Percentiles rank a stretch among this genome's conserved stretches.
These are phyloP conservation scores for Pelecanoides urinatrix DNA, from an alignment of 2,113 vertebrate genomes.

Conservation along the genomic window DNA sequence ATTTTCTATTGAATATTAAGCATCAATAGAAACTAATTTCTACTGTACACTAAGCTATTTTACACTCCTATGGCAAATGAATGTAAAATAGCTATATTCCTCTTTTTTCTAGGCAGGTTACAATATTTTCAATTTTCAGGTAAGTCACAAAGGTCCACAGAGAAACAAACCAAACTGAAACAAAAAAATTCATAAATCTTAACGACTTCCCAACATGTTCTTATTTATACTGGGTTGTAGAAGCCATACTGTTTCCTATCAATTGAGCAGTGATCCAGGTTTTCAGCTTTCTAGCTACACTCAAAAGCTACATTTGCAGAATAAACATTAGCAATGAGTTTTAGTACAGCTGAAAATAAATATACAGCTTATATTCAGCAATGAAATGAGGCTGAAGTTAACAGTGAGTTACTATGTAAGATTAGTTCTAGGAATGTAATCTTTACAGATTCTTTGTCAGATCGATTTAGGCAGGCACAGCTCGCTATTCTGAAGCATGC, in stretches of 20 bases:
- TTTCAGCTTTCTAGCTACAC: constrained; percentile 7
- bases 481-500: constrained; percentile 91
- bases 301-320: not conserved
- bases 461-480: constrained; percentile 81
- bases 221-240: not conserved
- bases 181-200: not conserved
- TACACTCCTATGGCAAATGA: not conserved
- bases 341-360: constrained; percentile 15
- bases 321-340: not conserved
- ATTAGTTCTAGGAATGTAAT: constrained; percentile 35
- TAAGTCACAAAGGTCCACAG: not conserved
- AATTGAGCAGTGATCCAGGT: not conserved
- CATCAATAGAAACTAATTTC: not conserved
- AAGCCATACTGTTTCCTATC: not conserved
- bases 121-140: not conserved
- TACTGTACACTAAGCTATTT: not conserved
- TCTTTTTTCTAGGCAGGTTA: not conserved
- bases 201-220: not conserved
- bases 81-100: not conserved
- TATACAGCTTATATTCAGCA: not conserved
- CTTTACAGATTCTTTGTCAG: not conserved
- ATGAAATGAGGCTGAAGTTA: constrained; percentile 27
- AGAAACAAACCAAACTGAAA: not conserved
- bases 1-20: not conserved
- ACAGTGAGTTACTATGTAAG: not conserved